Percentiles rank a stretch among this genome's conserved stretches.
phyloP scores from a whole-genome alignment of 2,113 vertebrate genomes.

The Aramus guarauna region DNA sequence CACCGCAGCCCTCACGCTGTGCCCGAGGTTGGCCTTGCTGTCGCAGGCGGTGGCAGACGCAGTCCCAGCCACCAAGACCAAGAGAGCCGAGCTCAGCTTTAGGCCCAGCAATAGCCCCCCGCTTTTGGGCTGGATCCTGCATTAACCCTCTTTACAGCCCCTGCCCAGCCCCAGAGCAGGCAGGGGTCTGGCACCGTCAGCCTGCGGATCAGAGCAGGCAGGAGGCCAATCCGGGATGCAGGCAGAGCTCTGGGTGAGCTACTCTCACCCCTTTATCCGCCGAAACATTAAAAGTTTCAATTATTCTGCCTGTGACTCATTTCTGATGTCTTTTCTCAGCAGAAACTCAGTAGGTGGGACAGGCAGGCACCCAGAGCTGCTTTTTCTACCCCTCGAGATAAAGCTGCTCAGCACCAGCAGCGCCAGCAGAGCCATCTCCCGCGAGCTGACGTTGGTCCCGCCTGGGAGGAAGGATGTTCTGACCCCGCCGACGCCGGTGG shows the following conservation, averaged over 20 bases:
- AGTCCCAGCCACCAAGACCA: neutral
- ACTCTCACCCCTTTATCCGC: neutral
- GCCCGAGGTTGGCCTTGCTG: neutral
- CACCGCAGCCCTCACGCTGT: rapidly evolving
- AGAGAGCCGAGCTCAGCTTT: neutral
- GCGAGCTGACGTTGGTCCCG: rapidly evolving
- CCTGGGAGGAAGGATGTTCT: neutral
- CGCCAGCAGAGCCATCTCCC: neutral
- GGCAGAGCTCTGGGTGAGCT: neutral
- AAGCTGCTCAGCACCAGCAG: neutral
- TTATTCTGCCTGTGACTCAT: neutral
- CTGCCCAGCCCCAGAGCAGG: neutral
- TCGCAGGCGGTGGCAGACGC: neutral
- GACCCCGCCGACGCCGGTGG: rapidly evolving
- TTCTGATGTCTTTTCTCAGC: neutral
- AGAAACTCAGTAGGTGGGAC: neutral
- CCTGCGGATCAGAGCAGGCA: too few relatives aligned
- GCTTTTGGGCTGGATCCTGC: neutral
- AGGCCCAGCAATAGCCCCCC: neutral
- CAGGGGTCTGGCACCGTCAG: neutral
- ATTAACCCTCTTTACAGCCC: too few relatives aligned
- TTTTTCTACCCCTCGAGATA: neutral
- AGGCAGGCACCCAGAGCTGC: neutral
- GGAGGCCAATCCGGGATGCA: neutral
- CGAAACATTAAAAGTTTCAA: rapidly evolving